Evolutionary conservation across 2,797 vertebrate genomes (phyloP).

Genomic region (Spea hammondii): DNA sequence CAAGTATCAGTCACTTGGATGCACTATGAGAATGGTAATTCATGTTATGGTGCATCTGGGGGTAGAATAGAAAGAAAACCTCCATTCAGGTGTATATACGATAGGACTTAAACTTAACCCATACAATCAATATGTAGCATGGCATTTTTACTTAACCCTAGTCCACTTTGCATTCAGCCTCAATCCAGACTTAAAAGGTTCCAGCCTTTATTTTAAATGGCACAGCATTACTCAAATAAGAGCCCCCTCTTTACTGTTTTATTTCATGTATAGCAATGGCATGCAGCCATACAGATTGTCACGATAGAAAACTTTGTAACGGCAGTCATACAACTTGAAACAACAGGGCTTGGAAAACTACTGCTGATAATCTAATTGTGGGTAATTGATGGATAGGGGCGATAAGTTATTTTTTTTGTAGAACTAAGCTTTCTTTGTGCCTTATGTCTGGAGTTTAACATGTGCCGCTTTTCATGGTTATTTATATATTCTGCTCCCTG

Average conservation of each 20-base stretch:
- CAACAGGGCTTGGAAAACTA: constrained; percentile 31
- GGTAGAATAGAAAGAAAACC: too few relatives aligned
- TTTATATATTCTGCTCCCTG: neutral
- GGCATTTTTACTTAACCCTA: neutral
- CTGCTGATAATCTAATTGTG: constrained; percentile 37
- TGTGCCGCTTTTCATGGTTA: neutral
- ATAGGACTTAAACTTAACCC: too few relatives aligned
- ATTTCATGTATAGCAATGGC: constrained; percentile 27
- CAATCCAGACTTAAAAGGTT: neutral
- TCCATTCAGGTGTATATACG: too few relatives aligned
- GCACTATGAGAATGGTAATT: too few relatives aligned
- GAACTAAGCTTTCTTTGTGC: constrained; percentile 4
- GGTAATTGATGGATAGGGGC: constrained; percentile 13
- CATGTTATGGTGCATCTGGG: too few relatives aligned
- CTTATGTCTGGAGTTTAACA: neutral
- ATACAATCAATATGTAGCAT: neutral
- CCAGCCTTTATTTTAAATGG: constrained; percentile 40
- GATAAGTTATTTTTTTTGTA: constrained; percentile 9
- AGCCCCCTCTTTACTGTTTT: constrained; percentile 11
- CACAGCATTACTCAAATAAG: constrained; percentile 22
- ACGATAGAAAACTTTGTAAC: constrained; percentile 32
- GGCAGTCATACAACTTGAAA: constrained; percentile 24
- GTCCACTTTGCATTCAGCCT: neutral
- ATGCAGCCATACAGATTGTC: constrained; percentile 34
- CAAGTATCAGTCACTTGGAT: too few relatives aligned